Base-by-base conservation (phyloP, 2,888 invertebrate species). In the Sipunculus nudus region DNA sequence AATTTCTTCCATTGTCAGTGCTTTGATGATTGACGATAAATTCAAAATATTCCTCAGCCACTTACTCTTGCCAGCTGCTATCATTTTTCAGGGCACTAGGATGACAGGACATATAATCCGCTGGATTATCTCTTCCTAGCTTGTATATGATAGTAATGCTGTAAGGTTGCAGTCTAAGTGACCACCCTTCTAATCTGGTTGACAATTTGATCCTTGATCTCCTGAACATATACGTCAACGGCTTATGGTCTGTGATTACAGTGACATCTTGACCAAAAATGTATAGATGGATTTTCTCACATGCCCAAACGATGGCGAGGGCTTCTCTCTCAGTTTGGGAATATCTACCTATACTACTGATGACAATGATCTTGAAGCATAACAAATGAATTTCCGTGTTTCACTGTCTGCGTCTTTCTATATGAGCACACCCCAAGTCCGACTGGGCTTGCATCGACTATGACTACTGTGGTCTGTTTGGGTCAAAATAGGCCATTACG, bases 151-250 rank as follows among this genome's bases (percentile, higher is more conserved):
- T 59, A 16, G 49, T 53, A 31, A 62, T 41, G 31, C 65, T 57
- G 43, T 71, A 68, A 16, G 55, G 65, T 48, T 56, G 67, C 23
- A 73, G 46, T 19, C 64, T 23, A 28, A 73, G 54, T 19, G 52
- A 55, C 66, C 66, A 71, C 21, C 71, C 39, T 57, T 71, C 70
- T n/a, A n/a, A n/a, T n/a, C n/a, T n/a, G n/a, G n/a, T n/a, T n/a
- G n/a, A n/a, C n/a, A n/a, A n/a, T n/a, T n/a, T n/a, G 19, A 74
- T 68, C 6, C 71, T 53, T 40, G 67, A 41, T 8, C 53, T 67
- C 19, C 48, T 8, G 47, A 35, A 57, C 5, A 55, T 55, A 28
- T 21, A 2, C 25, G 6, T 21, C 8, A 48, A 48, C 8, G 56
- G 56, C 16, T 55, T 55, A 28, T 55, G 46, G 13, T 53, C 53